Base-by-base conservation (phyloP, 92 coral and sea anemone genomes). In the Nematostella vectensis region DNA sequence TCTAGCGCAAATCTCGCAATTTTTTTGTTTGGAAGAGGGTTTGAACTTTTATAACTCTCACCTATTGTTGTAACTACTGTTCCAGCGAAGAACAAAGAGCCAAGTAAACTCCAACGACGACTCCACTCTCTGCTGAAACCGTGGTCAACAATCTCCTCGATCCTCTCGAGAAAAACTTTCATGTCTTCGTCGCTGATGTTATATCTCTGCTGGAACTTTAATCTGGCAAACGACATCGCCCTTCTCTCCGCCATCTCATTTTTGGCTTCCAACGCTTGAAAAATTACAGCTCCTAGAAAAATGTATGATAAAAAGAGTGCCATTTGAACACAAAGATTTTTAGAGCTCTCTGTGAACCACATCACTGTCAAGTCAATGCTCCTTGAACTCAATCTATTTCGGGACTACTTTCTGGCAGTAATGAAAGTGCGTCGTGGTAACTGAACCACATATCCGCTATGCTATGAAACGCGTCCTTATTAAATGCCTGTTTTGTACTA, bases 21-120 rank as follows among this genome's bases (percentile, higher is more conserved):
- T n/a, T n/a, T n/a, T n/a, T n/a, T n/a, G n/a, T n/a, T n/a, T n/a
- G n/a, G n/a, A n/a, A n/a, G n/a, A n/a, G n/a, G n/a, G n/a, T n/a
- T n/a, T n/a, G n/a, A n/a, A n/a, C n/a, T n/a, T n/a, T n/a, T n/a
- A n/a, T n/a, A n/a, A 6, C 4, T 48, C 96, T 71, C 52, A 87
- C 99, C 99, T 48, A 93, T 93, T 2, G 99, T 93, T 0, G 99
- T 93, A 0, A 93, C 99, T 1, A 93, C 99, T 4, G 99, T 93
- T 21, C 99, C 99, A 2, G 99, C 87, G 68, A 93, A 93, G 45
- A 93, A 93, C 31, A 93, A 59, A 2, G 99, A 80, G 0, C 96
- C 99, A 2, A 93, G 68, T 6, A 86, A 74, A 6, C 79, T 78
- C 99, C 99, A 93, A 26, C 99, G 54, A 18, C 57, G 66, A 1